Evolutionary conservation across 2,888 invertebrate species (phyloP), one percentile per base, ranked within the genome.

Genomic region (Campoplex capitator): DNA sequence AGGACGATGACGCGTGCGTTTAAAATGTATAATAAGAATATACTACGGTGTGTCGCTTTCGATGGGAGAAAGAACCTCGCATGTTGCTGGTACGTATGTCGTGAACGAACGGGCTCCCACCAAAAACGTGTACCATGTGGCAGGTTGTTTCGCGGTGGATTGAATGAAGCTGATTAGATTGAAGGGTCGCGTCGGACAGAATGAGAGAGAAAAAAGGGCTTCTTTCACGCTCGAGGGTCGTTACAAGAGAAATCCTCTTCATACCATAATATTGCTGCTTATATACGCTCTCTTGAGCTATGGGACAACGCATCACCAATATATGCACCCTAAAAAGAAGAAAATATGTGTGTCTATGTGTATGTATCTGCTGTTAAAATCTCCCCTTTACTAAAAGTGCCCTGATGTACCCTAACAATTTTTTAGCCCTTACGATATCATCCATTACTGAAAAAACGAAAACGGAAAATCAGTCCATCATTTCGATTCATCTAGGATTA

Each of bases 81-180:
- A 71, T 32, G 82, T 75, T 56, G 73, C 42, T 45, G 70, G 68
- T 65, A 65, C 18, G 74, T 38, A 75, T 71, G 87, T 75, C 54
- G 79, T 78, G 77, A 65, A 68, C 74, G 73, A 77, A 65, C 71
- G 42, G 79, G 67, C 68, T 65, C 48, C 70, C 85, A 79, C 82
- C 83, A 42, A 83, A 89, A 83, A 68, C 81, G 82, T 77, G 82
- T 78, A 89, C 92, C 92, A 92, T 92, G 92, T 92, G 92, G 92
- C 92, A 92, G 92, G 92, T 92, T 92, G 92, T 92, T 92, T 92
- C 91, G 92, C 90, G 92, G 92, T 91, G 85, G 85, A 89, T 88
- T 92, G 93, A 93, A 93, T 92, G 91, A 92, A 90, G 90, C 92
- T 93, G 92, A 93, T 93, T 93, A 93, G 92, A 92, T 92, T 89